These are phyloP conservation scores for Cloeon dipterum DNA, from an alignment of 2,888 invertebrate genomes.

Conservation along the genomic window DNA sequence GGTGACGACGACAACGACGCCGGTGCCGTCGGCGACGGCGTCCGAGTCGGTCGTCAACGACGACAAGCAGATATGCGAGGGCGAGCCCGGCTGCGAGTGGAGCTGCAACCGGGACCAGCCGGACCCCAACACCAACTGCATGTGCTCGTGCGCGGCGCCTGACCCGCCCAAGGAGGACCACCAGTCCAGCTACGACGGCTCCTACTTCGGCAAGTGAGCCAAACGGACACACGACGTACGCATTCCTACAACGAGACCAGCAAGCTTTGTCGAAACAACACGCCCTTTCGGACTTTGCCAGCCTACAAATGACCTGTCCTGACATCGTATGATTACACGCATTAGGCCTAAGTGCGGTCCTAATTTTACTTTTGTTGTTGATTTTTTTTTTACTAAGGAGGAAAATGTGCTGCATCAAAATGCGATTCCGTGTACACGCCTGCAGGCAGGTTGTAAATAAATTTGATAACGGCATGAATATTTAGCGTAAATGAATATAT, in stretches of 20 bases:
- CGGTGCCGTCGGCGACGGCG: not conserved
- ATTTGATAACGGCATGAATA: too few relatives aligned
- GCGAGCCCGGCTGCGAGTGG: conserved; percentile 1
- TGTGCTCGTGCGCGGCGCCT: not conserved
- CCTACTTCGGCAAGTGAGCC: not conserved
- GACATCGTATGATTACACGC: too few relatives aligned
- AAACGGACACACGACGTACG: not conserved
- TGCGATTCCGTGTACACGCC: too few relatives aligned
- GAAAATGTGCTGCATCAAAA: too few relatives aligned
- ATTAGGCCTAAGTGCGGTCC: too few relatives aligned
- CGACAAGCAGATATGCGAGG: not conserved
- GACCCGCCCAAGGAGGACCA: not conserved
- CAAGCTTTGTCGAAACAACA: too few relatives aligned
- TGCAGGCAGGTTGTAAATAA: too few relatives aligned
- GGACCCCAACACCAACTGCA: not conserved
- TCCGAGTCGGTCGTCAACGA: not conserved
- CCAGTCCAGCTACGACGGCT: not conserved
- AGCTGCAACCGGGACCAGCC: not conserved
- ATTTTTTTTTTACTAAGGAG: too few relatives aligned
- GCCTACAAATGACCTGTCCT: too few relatives aligned
- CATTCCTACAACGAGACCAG: not conserved
- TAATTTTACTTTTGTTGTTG: too few relatives aligned
- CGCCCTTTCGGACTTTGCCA: too few relatives aligned
- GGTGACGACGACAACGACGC: not conserved
- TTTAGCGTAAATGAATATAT: too few relatives aligned